Base-by-base conservation (phyloP, 1,140 invertebrate genomes). In the Ditylenchus dipsaci region DNA sequence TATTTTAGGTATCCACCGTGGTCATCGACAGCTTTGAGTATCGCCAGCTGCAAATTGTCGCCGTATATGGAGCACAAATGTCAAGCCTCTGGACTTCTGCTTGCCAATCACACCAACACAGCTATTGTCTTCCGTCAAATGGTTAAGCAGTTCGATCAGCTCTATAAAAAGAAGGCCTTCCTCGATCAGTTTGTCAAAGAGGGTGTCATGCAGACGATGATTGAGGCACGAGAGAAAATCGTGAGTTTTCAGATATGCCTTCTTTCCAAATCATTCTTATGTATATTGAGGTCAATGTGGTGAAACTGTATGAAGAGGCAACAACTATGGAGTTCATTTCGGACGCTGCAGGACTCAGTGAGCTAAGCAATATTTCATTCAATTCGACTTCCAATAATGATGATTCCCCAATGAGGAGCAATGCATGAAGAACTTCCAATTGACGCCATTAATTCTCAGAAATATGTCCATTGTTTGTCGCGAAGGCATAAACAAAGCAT, bases 91-190 rank as follows among this genome's bases (percentile, higher is more conserved):
- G 71, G 72, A 21, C n/a, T 73, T n/a, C 45, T 73, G 15, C 30
- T 74, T 23, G 45, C 61, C 17, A 73, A 73, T 43, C 71, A 73
- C 30, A 75, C 71, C 9, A 67, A 58, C 38, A 56, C 74, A 23
- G 49, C 26, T 17, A 58, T 49, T 15, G 21, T 74, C 9, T 47
- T 73, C 21, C 38, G 57, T 38, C 11, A 33, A 33, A 74, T 74
- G 19, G 15, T 33, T 23, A n/a, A 53, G 21, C 63, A 68, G 19
- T 70, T 42, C 45, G 68, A 70, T 45, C 67, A 61, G 29, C 68
- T 70, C 23, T 68, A 30, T 56, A 27, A 27, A 43, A 68, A 68
- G 21, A 42, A 60, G 17, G 68, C 68, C 17, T 70, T 49, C 45
- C 23, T 69, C 47, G 59, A 69, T 0, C 49, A 61, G 9, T 70